Evolutionary conservation across 1,140 invertebrate genomes (phyloP), one percentile per base, ranked within the genome.

Genomic region (Drosophila mauritiana): DNA sequence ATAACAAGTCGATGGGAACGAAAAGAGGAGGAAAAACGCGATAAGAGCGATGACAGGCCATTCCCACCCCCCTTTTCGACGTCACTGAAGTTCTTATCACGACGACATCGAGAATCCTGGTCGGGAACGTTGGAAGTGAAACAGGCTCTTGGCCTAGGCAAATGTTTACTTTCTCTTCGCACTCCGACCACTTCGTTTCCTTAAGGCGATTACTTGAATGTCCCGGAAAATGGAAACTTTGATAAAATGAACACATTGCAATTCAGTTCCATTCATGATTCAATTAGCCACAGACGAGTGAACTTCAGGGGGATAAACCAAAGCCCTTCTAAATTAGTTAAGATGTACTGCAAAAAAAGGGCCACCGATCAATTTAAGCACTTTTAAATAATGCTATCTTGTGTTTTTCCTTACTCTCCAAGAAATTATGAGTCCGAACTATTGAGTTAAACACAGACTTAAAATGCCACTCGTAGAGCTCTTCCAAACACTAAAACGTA

Each of bases 261-360:
- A 73, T 75, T 75, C 52, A 74, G 73, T 72, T 85, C 69, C 75
- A 69, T 69, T 55, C 72, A 73, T 89, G 76, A 89, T 88, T 88
- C 84, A 80, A 88, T 89, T 88, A 88, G 80, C 39, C 63, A 86
- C 79, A 79, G 79, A 25, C 62, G 75, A 88, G 40, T 83, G 79
- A 85, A 40, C 57, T 78, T 54, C 58, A 65, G 59, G 59, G 59
- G 37, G 22, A 61, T 22, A 68, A 56, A 36, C n/a, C 22, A n/a
- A 64, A 12, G 15, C 22, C 17, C 22, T 17, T 13, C 5, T 10
- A 22, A 36, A 11, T 8, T 3, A 6, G 15, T 45, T 57, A 12
- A 20, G 8, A 4, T 31, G 22, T n/a, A 27, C 22, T 27, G 22
- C 7, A 3, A 25, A 48, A 48, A 27, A n/a, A 3, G n/a, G 7